Percentiles rank a stretch among this genome's conserved stretches.
Evolutionary conservation across 1,140 invertebrate species (phyloP).

Genomic region (Aphidius ervi): DNA sequence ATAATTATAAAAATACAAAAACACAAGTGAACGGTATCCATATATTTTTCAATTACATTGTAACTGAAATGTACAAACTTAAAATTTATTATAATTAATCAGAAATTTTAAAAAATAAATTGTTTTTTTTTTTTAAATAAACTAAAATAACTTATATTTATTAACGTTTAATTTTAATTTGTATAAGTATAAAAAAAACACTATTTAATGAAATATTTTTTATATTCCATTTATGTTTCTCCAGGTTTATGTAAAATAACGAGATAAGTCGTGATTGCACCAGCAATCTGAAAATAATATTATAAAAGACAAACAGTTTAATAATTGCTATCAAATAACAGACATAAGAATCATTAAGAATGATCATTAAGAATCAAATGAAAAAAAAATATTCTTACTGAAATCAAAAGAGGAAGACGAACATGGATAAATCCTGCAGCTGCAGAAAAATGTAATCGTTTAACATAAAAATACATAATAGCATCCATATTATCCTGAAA

Average conservation of each 20-base stretch:
- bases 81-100: no score
- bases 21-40: no score
- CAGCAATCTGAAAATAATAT: constrained; percentile 28
- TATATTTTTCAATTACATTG: no score
- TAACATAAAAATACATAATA: constrained; percentile 28
- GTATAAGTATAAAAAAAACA: no score
- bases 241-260: constrained; percentile 28
- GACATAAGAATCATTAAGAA: background rate
- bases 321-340: background rate
- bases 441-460: constrained; percentile 26
- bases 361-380: background rate
- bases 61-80: no score
- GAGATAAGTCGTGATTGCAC: constrained; percentile 32
- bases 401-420: constrained; percentile 29
- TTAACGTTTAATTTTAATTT: no score
- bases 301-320: constrained; percentile 2
- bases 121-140: no score
- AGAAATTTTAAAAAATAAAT: no score
- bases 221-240: no score
- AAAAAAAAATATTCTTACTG: constrained; percentile 20
- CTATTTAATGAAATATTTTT: no score
- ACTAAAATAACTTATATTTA: no score
- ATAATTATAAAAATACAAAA: no score
- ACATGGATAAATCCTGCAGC: constrained; percentile 26
- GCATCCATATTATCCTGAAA: constrained; percentile 28